phyloP scores from a whole-genome alignment of 2,888 invertebrate genomes.

The Willowsia nigromaculata region DNA sequence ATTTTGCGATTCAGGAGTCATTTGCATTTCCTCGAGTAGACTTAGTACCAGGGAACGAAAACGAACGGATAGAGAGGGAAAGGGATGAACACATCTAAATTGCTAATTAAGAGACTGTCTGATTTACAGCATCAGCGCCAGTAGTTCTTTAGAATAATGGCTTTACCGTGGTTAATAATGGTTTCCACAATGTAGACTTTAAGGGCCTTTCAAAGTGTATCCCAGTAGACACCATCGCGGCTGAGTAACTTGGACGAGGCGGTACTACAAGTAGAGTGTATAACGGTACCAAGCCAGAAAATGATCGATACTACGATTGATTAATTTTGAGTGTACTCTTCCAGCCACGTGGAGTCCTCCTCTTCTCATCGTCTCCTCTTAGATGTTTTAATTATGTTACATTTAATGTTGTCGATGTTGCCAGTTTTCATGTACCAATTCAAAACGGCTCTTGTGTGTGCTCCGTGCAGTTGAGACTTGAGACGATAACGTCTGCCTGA shows the following conservation, averaged over 20 bases:
- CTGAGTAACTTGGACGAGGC: constrained; percentile 13
- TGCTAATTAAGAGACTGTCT: constrained; percentile 68
- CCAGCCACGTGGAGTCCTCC: neutral
- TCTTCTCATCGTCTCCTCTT: neutral
- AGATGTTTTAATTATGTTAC: neutral
- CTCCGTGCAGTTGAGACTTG: neutral
- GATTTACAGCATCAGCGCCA: constrained; percentile 54
- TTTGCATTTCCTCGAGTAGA: constrained; percentile 65
- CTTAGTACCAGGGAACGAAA: neutral
- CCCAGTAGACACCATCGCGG: neutral
- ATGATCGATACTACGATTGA: constrained; percentile 66
- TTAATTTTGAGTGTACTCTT: constrained; percentile 63
- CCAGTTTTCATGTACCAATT: neutral
- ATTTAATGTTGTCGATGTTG: neutral
- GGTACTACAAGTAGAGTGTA: neutral
- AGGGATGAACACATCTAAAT: constrained; percentile 69
- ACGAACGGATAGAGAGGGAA: neutral
- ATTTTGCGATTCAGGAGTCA: constrained; percentile 36
- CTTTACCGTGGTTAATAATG: constrained; percentile 12
- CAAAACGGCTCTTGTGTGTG: neutral
- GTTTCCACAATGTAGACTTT: neutral
- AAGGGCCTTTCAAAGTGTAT: neutral
- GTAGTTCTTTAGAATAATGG: neutral
- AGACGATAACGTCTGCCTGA: constrained; percentile 15
- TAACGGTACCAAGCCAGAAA: constrained; percentile 46